Conservation (phyloP, 1,140 invertebrate species). For the Cotesia typhae region DNA sequence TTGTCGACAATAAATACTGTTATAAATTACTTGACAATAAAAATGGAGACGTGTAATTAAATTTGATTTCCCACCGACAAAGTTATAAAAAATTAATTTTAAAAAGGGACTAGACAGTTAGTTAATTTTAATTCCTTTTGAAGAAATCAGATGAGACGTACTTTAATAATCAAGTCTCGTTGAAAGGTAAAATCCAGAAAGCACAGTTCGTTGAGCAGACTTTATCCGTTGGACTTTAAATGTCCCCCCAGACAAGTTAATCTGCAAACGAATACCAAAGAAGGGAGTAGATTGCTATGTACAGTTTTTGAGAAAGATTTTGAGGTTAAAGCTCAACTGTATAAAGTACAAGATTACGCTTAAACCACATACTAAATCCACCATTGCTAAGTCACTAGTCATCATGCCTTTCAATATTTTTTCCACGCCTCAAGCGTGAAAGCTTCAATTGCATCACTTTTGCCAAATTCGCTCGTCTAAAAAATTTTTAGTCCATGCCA, state of each 20-base stretch:
- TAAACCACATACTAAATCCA: conserved; percentile 7
- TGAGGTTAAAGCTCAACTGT: neutral
- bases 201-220: conserved; percentile 24
- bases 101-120: conserved; percentile 7
- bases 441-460: too few species aligned
- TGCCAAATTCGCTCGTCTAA: too few species aligned
- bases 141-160: neutral
- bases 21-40: too few species aligned
- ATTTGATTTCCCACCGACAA: neutral
- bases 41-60: too few species aligned
- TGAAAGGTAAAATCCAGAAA: conserved; percentile 23
- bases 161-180: conserved; percentile 23
- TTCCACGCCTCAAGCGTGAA: too few species aligned
- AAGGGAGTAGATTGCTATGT: neutral
- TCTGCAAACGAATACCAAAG: neutral
- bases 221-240: conserved; percentile 23
- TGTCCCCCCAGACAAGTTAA: conserved; percentile 20
- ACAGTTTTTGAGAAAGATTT: neutral
- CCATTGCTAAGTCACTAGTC: too few species aligned
- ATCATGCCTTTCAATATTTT: too few species aligned
- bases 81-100: neutral
- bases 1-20: too few species aligned
- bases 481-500: too few species aligned
- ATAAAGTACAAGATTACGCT: neutral
- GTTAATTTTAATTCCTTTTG: conserved; percentile 9